Evolutionary conservation across 2,888 invertebrate species (phyloP), one percentile per base, ranked within the genome.

Genomic region (Homarus gammarus): DNA sequence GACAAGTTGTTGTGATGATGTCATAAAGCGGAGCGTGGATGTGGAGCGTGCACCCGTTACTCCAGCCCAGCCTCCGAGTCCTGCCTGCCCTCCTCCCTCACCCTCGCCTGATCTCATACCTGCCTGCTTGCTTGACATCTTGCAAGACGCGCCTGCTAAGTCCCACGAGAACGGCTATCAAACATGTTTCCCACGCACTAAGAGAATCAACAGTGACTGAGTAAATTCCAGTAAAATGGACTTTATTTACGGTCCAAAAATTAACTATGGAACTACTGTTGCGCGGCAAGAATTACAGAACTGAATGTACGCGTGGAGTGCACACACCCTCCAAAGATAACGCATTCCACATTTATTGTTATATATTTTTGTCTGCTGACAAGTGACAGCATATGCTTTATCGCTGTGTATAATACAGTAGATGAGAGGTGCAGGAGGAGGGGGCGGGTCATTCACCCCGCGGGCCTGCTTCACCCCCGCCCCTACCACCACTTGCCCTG

Each of bases 21-120:
- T 8, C 15, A 73, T 38, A 56, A 64, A 64, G 64, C 73, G 64
- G 44, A 56, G 31, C 27, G 64, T 73, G 78, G 44, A 85, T 77
- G 68, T 78, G 77, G 85, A 78, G 85, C 64, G 64, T 64, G 61
- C 40, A 38, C 44, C 84, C 84, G 77, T 85, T 85, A 85, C 77
- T 68, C 95, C 95, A 95, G 94, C 94, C 75, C 72, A 64, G 56
- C 91, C 44, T 92, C 92, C 92, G 93, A 56, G 56, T 38, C n/a
- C 36, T 36, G 27, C 94, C 94, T 56, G 18, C 18, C 44, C 56
- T 61, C 51, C 89, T 51, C 64, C 61, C 68, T 44, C 56, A 40
- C 81, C 82, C 51, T 33, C 15, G 44, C 18, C 72, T 38, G 56
- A 33, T 44, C 75, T 70, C 33, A 10, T 68, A 64, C 70, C 70